Conservation (phyloP, 2,888 invertebrate species). For the Amiota mariae region DNA sequence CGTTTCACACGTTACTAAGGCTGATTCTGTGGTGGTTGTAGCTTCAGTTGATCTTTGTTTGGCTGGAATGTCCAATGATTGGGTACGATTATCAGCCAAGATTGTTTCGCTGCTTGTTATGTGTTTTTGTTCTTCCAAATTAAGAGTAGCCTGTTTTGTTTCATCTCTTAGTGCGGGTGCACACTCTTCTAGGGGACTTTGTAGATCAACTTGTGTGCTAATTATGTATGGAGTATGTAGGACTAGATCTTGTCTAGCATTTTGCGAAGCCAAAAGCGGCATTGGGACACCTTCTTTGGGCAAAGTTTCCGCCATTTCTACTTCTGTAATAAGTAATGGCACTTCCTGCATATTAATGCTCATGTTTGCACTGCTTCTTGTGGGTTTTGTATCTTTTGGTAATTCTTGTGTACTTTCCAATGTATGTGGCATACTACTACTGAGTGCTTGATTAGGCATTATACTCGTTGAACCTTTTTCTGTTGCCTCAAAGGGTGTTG, state of each 20-base stretch:
- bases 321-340: slow-evolving; percentile 63
- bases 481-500: slow-evolving; percentile 58
- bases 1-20: slow-evolving; percentile 39
- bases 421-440: slow-evolving; percentile 64
- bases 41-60: slow-evolving; percentile 39
- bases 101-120: slow-evolving; percentile 75
- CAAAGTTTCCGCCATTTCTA: slow-evolving; percentile 50
- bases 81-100: slow-evolving; percentile 45
- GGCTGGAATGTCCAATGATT: slow-evolving; percentile 31
- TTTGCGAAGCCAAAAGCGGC: slow-evolving; percentile 34
- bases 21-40: background rate
- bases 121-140: slow-evolving; percentile 78
- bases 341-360: slow-evolving; percentile 67
- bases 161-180: slow-evolving; percentile 67
- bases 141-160: slow-evolving; percentile 77
- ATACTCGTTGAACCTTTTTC: slow-evolving; percentile 76
- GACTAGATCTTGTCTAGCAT: slow-evolving; percentile 72
- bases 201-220: slow-evolving; percentile 78
- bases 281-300: slow-evolving; percentile 17
- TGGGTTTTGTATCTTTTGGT: slow-evolving; percentile 68
- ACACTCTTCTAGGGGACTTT: slow-evolving; percentile 79
- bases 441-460: slow-evolving; percentile 73
- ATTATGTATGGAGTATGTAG: slow-evolving; percentile 76
- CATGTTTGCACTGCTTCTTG: slow-evolving; percentile 64
- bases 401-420: slow-evolving; percentile 67